Conservation (phyloP, 2,797 vertebrate species). For the Karalla daura region DNA sequence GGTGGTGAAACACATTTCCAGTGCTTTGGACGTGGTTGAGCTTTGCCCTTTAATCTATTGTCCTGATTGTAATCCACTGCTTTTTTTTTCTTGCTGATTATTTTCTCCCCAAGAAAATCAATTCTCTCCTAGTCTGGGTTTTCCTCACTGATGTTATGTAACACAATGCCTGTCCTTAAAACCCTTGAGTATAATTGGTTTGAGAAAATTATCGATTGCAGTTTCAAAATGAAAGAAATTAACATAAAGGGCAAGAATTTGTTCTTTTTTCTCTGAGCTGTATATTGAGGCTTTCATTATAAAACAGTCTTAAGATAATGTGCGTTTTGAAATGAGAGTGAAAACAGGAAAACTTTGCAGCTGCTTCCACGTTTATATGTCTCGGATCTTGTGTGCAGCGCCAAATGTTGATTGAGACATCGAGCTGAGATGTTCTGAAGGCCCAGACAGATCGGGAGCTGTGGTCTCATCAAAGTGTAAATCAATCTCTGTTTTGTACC, state of each 20-base stretch:
- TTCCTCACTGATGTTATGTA: constrained; percentile 28
- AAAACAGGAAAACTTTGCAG: too few relatives aligned
- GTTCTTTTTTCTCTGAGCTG: background rate
- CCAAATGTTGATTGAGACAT: background rate
- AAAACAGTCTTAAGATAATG: background rate
- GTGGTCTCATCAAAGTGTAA: constrained; percentile 1
- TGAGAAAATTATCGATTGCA: constrained; percentile 32
- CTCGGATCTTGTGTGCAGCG: background rate
- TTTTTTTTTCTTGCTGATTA: background rate
- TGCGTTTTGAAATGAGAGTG: background rate
- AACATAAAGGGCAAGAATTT: background rate
- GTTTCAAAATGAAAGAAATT: constrained; percentile 14
- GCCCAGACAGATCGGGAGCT: background rate
- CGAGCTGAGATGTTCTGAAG: background rate
- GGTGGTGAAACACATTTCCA: background rate
- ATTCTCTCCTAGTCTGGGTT: constrained; percentile 35
- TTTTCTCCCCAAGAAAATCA: constrained; percentile 51
- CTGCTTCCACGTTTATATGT: background rate
- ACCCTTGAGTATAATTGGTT: constrained; percentile 21
- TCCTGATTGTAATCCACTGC: constrained; percentile 14
- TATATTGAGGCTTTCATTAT: background rate
- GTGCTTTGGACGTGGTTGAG: constrained; percentile 5
- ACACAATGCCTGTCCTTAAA: constrained; percentile 18
- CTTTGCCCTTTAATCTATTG: constrained; percentile 14
- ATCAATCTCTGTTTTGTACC: constrained; percentile 5